phyloP scores from a whole-genome alignment of 2,797 vertebrate genomes.

The Channallabes apus region DNA sequence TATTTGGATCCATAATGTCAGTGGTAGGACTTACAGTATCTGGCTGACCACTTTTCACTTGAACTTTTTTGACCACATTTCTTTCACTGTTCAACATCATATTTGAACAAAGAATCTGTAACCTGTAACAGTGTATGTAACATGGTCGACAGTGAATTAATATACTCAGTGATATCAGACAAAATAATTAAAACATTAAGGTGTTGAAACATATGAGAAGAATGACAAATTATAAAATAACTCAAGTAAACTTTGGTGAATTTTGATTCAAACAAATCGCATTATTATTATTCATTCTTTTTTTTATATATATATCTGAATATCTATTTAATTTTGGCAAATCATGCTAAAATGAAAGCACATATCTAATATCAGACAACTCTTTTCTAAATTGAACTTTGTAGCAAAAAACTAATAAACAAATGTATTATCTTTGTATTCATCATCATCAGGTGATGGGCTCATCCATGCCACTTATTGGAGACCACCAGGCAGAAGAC shows the following conservation, averaged over 20 bases:
- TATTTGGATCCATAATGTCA: no score
- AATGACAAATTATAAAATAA: no score
- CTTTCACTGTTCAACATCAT: no score
- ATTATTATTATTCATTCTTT: not conserved
- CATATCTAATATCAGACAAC: not conserved
- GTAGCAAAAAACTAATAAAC: not conserved
- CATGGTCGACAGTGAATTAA: no score
- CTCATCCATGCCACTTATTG: constrained; percentile 93
- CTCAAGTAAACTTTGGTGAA: not conserved
- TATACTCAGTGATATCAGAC: no score
- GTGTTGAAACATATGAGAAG: no score
- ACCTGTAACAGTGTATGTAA: no score
- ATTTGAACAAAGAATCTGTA: no score
- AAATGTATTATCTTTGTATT: not conserved
- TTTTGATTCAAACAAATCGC: not conserved
- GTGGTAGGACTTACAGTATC: no score
- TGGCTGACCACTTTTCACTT: no score
- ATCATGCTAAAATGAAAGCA: not conserved
- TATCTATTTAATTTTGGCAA: not conserved
- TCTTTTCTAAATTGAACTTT: not conserved
- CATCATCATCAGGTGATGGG: constrained; percentile 84
- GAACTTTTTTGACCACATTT: no score
- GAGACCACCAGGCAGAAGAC: constrained; percentile 93
- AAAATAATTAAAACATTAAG: no score
- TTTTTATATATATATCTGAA: not conserved